Percentiles rank a stretch among this genome's conserved stretches.
phyloP scores from a whole-genome alignment of 2,797 vertebrate species.

The Chaetophractus vellerosus region DNA sequence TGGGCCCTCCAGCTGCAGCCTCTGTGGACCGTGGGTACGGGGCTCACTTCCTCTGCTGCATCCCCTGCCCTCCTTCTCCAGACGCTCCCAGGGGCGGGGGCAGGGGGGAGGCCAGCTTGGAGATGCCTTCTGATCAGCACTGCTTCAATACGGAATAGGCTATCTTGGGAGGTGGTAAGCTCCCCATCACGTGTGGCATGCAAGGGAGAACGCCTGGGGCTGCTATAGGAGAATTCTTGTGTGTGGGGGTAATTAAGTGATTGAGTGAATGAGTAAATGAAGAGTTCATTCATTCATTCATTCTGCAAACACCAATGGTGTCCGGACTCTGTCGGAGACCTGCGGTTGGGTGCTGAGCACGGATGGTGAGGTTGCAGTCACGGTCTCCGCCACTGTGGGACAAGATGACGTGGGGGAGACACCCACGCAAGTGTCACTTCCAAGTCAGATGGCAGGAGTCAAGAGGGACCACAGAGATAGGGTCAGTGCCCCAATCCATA shows the following conservation, averaged over 20 bases:
- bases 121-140: background rate
- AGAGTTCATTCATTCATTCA: background rate
- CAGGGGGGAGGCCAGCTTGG: background rate
- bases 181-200: fast-evolving
- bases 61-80: background rate
- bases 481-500: fast-evolving
- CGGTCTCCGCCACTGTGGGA: fast-evolving
- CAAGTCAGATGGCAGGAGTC: background rate
- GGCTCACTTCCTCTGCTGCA: background rate
- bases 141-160: background rate
- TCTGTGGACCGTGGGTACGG: fast-evolving
- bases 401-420: fast-evolving
- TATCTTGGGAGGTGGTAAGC: background rate
- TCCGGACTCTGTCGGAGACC: background rate
- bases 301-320: fast-evolving
- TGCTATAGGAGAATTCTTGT: background rate
- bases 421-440: fast-evolving
- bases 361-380: fast-evolving
- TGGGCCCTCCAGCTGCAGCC: background rate
- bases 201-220: background rate
- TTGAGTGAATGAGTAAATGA: fast-evolving
- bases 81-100: background rate
- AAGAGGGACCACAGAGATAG: background rate
- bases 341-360: fast-evolving
- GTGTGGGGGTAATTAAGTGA: fast-evolving